Percentiles rank a stretch among this genome's conserved stretches.
Conservation (phyloP, 2,797 vertebrate species). For the Setipinna tenuifilis region DNA sequence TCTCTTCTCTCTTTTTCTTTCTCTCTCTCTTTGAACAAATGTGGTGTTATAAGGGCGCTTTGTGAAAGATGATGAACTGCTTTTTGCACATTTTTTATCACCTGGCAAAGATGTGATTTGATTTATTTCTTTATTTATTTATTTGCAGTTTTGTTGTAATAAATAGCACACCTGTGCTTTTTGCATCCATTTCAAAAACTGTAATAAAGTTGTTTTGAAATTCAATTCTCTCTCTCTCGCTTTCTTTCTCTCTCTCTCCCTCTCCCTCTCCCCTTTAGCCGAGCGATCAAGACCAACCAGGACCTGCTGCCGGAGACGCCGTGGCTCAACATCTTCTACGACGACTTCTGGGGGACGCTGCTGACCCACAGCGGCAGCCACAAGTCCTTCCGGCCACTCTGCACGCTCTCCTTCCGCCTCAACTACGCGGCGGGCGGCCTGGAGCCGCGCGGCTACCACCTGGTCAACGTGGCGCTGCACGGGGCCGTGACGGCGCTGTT, state of each 20-base stretch:
- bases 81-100: too few species aligned
- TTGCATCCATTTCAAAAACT: too few species aligned
- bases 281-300: slow-evolving; percentile 98
- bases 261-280: slow-evolving; percentile 76
- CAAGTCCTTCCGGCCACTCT: slow-evolving; percentile 97
- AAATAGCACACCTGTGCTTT: too few species aligned
- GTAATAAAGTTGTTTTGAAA: too few species aligned
- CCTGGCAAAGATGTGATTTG: too few species aligned
- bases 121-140: too few species aligned
- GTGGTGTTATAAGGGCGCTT: too few species aligned
- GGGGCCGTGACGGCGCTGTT: slow-evolving; percentile 89
- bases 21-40: not conserved
- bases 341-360: slow-evolving; percentile 98
- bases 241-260: not conserved
- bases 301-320: slow-evolving; percentile 96
- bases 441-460: slow-evolving; percentile 96
- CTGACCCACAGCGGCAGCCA: slow-evolving; percentile 98
- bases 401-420: slow-evolving; percentile 96
- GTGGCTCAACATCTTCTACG: slow-evolving; percentile 96
- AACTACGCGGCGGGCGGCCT: slow-evolving; percentile 90
- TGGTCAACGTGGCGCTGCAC: slow-evolving; percentile 90
- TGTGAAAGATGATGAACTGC: too few species aligned
- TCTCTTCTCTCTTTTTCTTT: slow-evolving; percentile 48
- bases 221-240: slow-evolving; percentile 20
- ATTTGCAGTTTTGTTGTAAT: too few species aligned